These are phyloP conservation scores for Eretmochelys imbricata DNA, from an alignment of 2,113 vertebrate species.

Conservation along the genomic window DNA sequence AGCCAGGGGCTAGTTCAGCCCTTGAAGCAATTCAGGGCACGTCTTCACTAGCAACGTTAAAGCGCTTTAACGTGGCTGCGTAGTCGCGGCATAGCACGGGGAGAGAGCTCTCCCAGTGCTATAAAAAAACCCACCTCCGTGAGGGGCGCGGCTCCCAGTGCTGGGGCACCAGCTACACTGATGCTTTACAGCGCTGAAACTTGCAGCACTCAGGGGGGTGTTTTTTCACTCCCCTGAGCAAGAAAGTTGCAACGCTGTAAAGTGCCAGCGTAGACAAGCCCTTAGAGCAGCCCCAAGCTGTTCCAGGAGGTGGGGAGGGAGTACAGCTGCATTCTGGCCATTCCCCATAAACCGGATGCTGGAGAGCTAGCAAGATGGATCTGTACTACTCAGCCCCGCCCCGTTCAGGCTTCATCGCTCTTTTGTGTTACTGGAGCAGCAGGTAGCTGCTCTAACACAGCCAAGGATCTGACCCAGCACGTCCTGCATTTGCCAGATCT, in stretches of 20 bases:
- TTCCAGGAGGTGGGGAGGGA: not conserved
- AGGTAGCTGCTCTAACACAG: not conserved
- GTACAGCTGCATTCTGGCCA: accelerated
- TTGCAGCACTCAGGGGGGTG: no score
- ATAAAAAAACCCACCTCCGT: no score
- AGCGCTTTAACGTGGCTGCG: no score
- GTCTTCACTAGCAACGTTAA: no score
- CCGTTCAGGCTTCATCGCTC: not conserved
- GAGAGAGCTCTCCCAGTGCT: no score
- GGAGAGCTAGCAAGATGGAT: not conserved
- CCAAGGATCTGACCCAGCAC: not conserved
- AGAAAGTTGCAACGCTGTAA: no score
- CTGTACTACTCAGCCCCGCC: not conserved
- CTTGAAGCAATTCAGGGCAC: not conserved
- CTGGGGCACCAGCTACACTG: no score
- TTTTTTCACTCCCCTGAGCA: no score
- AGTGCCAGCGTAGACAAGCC: no score
- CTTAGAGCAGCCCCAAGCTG: not conserved
- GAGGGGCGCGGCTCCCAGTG: no score
- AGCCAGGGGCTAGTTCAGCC: not conserved
- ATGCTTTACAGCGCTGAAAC: no score
- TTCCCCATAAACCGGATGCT: not conserved
- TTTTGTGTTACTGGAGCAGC: not conserved
- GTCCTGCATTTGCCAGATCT: not conserved
- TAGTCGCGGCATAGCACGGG: no score